Conservation (phyloP, 2,797 vertebrate species). For the Sarcophilus harrisii region DNA sequence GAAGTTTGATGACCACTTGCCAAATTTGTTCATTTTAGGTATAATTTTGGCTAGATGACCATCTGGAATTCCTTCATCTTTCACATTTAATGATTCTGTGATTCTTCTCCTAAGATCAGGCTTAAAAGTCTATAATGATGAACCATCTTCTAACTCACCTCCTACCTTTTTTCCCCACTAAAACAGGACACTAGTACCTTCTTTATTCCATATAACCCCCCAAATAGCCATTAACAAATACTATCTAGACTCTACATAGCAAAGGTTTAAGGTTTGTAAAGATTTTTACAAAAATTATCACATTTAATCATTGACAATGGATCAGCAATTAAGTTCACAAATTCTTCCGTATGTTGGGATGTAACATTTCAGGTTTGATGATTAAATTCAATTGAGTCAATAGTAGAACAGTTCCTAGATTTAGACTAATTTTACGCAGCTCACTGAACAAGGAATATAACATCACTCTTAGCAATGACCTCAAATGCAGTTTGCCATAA, state of each 20-base stretch:
- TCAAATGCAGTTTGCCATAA: background rate
- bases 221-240: background rate
- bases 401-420: background rate
- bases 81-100: background rate
- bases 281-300: background rate
- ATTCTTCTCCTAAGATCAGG: background rate
- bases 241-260: background rate
- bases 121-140: background rate
- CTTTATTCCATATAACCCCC: background rate
- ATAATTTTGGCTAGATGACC: background rate
- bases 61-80: background rate
- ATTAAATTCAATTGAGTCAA: background rate
- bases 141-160: background rate
- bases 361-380: background rate
- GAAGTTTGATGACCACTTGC: background rate
- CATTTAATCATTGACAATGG: background rate
- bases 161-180: background rate
- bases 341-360: background rate
- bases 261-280: background rate
- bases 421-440: background rate
- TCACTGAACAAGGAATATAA: accelerated
- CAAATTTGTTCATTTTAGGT: background rate
- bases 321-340: background rate
- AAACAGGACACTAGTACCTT: background rate
- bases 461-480: too few relatives aligned